A percentile compares a stretch with the other conserved stretches of the same genome.
These are phyloP conservation scores for Nephrotoma flavescens DNA, from an alignment of 2,888 invertebrate species.

Conservation along the genomic window DNA sequence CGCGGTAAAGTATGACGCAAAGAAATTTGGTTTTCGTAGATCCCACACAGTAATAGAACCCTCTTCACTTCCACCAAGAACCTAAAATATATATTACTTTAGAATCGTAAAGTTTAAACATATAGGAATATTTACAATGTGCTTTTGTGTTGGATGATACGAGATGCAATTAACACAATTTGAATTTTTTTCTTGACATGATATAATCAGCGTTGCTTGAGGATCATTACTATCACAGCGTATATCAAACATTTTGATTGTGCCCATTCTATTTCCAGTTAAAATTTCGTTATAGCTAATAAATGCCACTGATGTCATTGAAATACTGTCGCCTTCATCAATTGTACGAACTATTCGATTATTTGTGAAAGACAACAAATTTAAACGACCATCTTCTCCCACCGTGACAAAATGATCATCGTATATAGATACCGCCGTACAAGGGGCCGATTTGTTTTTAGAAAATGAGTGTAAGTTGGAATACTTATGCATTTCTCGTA, in stretches of 20 bases:
- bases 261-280: conserved; percentile 74
- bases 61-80: conserved; percentile 71
- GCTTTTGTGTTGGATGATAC: conserved; percentile 76
- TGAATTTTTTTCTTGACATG: conserved; percentile 43
- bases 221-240: conserved; percentile 48
- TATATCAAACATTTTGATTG: conserved; percentile 82
- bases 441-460: conserved; percentile 41
- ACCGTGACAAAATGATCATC: conserved; percentile 67
- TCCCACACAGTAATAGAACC: conserved; percentile 85
- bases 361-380: conserved; percentile 36
- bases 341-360: conserved; percentile 29
- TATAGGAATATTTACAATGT: conserved; percentile 39
- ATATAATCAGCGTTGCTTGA: conserved; percentile 53
- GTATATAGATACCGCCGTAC: conserved; percentile 59
- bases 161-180: conserved; percentile 58
- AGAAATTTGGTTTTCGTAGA: conserved; percentile 66
- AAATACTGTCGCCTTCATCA: conserved; percentile 66
- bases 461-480: conserved; percentile 49
- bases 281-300: conserved; percentile 55
- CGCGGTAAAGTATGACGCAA: conserved; percentile 67
- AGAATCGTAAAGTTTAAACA: neutral
- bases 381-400: conserved; percentile 67
- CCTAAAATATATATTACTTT: conserved; percentile 11
- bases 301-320: conserved; percentile 61
- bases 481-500: conserved; percentile 47